A percentile compares a stretch with the other conserved stretches of the same genome.
phyloP scores from a whole-genome alignment of 2,888 invertebrate species.

The Unio pictorum region DNA sequence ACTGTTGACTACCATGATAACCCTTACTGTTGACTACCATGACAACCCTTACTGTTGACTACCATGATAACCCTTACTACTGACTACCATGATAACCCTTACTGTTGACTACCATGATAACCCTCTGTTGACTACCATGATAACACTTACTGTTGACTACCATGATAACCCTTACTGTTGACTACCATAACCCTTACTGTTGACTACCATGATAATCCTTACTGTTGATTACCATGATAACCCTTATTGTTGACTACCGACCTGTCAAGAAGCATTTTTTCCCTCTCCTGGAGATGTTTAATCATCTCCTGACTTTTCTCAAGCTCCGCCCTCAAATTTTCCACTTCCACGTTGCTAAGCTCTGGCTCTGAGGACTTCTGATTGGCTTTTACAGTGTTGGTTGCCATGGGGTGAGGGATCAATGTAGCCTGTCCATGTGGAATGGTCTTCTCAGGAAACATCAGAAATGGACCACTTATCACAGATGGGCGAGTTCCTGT shows the following conservation, averaged over 20 bases:
- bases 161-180: too few relatives aligned
- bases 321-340: conserved; percentile 72
- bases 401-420: conserved; percentile 4
- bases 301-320: conserved; percentile 71
- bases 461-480: conserved; percentile 30
- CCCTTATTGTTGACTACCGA: conserved; percentile 24
- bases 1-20: too few relatives aligned
- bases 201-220: too few relatives aligned
- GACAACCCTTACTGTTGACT: too few relatives aligned
- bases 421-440: conserved; percentile 12
- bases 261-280: conserved; percentile 72
- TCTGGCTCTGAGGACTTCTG: conserved; percentile 25
- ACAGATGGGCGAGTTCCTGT: conserved; percentile 43
- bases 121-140: too few relatives aligned
- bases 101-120: too few relatives aligned
- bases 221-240: too few relatives aligned
- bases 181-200: too few relatives aligned
- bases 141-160: too few relatives aligned
- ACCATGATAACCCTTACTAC: too few relatives aligned
- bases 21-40: too few relatives aligned
- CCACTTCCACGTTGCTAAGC: conserved; percentile 66
- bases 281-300: conserved; percentile 70
- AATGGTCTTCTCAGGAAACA: conserved; percentile 8
- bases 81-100: too few relatives aligned
- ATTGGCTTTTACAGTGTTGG: neutral